phyloP scores from a whole-genome alignment of 1,140 invertebrate species.

The Drosophila quadrilineata region DNA sequence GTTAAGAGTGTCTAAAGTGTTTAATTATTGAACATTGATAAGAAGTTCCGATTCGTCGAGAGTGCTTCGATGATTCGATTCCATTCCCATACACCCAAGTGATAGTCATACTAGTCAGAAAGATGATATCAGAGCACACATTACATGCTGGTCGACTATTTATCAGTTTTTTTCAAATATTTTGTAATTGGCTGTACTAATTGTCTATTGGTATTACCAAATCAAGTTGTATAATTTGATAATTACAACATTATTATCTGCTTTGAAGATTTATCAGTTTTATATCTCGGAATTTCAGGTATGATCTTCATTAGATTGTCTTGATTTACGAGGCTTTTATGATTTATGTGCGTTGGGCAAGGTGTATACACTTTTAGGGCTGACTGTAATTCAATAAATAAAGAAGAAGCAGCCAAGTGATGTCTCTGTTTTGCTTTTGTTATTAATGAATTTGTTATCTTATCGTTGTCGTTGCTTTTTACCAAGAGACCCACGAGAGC shows the following conservation, averaged over 20 bases:
- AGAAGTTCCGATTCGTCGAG: too few relatives aligned
- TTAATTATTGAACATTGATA: too few relatives aligned
- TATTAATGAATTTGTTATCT: slow-evolving; percentile 53
- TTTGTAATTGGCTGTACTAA: slow-evolving; percentile 10
- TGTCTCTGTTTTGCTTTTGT: too few relatives aligned
- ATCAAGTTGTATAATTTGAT: too few relatives aligned
- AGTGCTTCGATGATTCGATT: too few relatives aligned
- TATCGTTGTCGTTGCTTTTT: slow-evolving; percentile 31
- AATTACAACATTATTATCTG: neutral
- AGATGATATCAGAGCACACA: neutral
- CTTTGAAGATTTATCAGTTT: neutral
- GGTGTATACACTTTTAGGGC: slow-evolving; percentile 6
- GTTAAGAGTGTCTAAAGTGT: too few relatives aligned
- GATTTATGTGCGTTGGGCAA: neutral
- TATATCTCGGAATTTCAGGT: neutral
- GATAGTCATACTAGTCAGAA: slow-evolving; percentile 10
- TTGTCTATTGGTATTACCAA: neutral
- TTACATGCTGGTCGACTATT: slow-evolving; percentile 3
- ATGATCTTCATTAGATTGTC: neutral
- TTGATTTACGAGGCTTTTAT: neutral
- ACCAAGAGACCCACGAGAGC: neutral
- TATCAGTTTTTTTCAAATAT: slow-evolving; percentile 8
- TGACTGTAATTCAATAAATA: slow-evolving; percentile 20
- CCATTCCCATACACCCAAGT: neutral
- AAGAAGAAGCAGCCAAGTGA: slow-evolving; percentile 12